phyloP scores from a whole-genome alignment of 2,797 vertebrate species.

The Schizothorax lantsangensis region DNA sequence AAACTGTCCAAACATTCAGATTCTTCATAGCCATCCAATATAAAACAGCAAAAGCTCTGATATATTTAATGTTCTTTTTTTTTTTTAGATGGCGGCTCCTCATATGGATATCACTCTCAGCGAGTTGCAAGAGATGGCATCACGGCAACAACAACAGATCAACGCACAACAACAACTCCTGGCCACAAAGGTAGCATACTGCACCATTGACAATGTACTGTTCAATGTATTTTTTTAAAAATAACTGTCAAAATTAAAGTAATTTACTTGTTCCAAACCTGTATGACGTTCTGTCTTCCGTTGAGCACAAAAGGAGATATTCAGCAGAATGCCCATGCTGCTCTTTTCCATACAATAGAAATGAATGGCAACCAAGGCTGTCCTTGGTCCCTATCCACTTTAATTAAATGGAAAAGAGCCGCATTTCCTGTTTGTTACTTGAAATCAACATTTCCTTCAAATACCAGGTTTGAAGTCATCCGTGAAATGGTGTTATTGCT shows the following conservation, averaged over 20 bases:
- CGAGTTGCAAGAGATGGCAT: constrained; percentile 92
- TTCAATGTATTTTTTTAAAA: background rate
- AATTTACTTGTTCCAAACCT: background rate
- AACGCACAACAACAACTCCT: constrained; percentile 88
- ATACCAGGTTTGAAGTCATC: background rate
- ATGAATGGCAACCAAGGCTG: background rate
- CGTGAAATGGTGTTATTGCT: background rate
- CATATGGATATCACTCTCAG: constrained; percentile 87
- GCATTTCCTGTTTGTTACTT: background rate
- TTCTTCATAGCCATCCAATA: background rate
- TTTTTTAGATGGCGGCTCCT: constrained; percentile 78
- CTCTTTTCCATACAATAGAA: constrained; percentile 7
- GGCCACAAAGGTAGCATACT: constrained; percentile 77
- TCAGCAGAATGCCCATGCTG: background rate
- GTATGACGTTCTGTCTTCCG: background rate
- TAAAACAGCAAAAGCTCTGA: background rate
- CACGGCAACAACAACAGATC: constrained; percentile 92
- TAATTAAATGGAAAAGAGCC: background rate
- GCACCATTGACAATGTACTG: background rate
- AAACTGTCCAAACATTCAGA: background rate
- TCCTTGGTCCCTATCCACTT: background rate
- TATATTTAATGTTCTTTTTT: background rate
- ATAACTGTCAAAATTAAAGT: background rate
- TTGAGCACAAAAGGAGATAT: background rate
- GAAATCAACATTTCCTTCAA: background rate